Base-by-base conservation (phyloP, 1,140 invertebrate species). In the Hetaerina americana region DNA sequence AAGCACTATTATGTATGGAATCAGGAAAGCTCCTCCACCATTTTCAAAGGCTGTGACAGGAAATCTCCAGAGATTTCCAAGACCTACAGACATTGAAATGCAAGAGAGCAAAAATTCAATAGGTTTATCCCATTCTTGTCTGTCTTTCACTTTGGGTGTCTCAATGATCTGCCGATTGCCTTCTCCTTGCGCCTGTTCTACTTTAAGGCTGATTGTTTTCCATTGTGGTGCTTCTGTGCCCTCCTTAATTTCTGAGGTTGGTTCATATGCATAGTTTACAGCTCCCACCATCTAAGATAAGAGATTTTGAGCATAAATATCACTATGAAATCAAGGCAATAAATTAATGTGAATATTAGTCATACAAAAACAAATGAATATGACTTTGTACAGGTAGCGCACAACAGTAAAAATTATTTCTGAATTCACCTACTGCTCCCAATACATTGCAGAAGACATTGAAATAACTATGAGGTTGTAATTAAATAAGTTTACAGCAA, bases 1-100 rank as follows among this genome's bases (percentile, higher is more conserved):
- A 73, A 87, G 82, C 26, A 89, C 83, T 12, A 86, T 76, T 24
- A 86, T 72, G 75, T 87, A 87, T 5, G 85, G 85, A 31, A 86
- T 82, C 27, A 84, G 74, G 76, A 86, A 87, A 25, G 85, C 84
- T 26, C 85, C 85, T 12, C 77, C 80, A 8, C 80, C 80, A 72
- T 81, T 81, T 67, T 80, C 77, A 74, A 81, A 82, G 0, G 81
- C 82, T n/a, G 80, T 79, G 71, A 80, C 84, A 0, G 83, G 83
- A 72, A 85, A 85, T 31, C 84, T 71, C 84, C 83, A 85, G 27
- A 85, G 78, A 74, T 85, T 84, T 25, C 83, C 82, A 5, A 85
- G 77, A 5, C 84, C 84, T 3, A 85, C 83, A 18, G 82, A 82
- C 78, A 83, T 81, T 29, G 82, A 81, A 28, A 85, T 79, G 68